These are phyloP conservation scores for Geothlypis trichas DNA, from an alignment of 2,113 vertebrate genomes.

Conservation along the genomic window DNA sequence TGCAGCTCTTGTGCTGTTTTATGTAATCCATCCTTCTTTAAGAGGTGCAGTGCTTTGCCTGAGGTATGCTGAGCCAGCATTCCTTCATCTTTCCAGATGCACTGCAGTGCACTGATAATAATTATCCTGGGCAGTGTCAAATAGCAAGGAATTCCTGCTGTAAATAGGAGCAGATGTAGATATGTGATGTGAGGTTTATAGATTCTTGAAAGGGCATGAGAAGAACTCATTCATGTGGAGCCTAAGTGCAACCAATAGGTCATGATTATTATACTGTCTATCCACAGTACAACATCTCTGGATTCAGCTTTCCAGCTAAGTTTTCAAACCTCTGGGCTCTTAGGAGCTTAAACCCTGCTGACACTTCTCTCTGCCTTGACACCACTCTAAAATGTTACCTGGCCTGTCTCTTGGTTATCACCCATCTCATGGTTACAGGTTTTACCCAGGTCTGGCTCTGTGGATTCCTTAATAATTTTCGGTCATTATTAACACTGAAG, in stretches of 20 bases:
- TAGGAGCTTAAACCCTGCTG: background rate
- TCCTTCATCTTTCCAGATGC: background rate
- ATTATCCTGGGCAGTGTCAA: constrained; percentile 2
- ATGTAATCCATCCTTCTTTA: background rate
- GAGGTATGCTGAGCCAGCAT: background rate
- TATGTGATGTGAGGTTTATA: background rate
- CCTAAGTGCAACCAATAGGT: background rate
- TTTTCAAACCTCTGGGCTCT: background rate
- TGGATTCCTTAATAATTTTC: background rate
- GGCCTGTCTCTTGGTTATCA: background rate
- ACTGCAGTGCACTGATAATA: background rate
- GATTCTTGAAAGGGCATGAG: background rate
- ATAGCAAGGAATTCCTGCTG: background rate
- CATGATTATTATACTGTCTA: background rate
- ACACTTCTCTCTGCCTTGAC: background rate
- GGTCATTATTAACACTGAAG: background rate
- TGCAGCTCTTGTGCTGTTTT: background rate
- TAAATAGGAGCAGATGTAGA: background rate
- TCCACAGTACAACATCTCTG: background rate
- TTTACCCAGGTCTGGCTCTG: background rate
- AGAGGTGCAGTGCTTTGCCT: background rate
- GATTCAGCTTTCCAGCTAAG: background rate
- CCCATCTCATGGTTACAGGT: background rate
- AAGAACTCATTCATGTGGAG: background rate
- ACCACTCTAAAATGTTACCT: background rate